Percentiles rank a stretch among this genome's conserved stretches.
Evolutionary conservation across 2,797 vertebrate genomes (phyloP).

Genomic region (Notoglanidium macrostoma): DNA sequence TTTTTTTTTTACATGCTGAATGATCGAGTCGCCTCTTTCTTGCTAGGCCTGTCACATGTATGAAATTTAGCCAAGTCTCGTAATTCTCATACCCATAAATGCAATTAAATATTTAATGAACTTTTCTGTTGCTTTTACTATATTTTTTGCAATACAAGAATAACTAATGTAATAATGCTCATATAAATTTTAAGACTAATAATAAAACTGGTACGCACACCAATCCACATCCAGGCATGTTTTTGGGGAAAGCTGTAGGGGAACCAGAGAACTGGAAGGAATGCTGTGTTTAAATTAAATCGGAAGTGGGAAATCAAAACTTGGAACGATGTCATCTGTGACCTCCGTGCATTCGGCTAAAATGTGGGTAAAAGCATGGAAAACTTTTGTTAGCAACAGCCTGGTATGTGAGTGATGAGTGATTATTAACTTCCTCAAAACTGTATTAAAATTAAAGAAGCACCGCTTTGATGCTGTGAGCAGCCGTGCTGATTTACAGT

Average conservation of each 20-base stretch:
- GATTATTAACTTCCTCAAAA: not conserved
- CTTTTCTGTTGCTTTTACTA: not conserved
- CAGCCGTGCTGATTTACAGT: not conserved
- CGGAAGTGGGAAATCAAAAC: not conserved
- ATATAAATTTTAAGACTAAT: not conserved
- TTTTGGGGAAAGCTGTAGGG: not conserved
- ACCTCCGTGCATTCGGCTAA: not conserved
- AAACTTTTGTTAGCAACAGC: not conserved
- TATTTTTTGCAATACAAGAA: not conserved
- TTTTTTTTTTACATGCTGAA: not conserved
- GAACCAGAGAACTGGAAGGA: not conserved
- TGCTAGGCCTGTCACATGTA: not conserved
- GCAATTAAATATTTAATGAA: not conserved
- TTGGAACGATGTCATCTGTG: not conserved
- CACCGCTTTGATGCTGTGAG: not conserved
- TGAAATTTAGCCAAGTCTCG: not conserved
- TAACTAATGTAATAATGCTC: not conserved
- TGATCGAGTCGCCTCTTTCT: not conserved
- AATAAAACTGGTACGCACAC: not conserved
- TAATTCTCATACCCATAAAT: not conserved
- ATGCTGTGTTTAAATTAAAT: not conserved
- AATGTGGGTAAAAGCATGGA: not conserved
- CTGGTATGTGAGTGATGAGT: not conserved
- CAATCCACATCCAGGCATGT: not conserved
- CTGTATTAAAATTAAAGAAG: not conserved